Evolutionary conservation across 2,113 vertebrate genomes (phyloP).

Genomic region (Gadus chalcogrammus): DNA sequence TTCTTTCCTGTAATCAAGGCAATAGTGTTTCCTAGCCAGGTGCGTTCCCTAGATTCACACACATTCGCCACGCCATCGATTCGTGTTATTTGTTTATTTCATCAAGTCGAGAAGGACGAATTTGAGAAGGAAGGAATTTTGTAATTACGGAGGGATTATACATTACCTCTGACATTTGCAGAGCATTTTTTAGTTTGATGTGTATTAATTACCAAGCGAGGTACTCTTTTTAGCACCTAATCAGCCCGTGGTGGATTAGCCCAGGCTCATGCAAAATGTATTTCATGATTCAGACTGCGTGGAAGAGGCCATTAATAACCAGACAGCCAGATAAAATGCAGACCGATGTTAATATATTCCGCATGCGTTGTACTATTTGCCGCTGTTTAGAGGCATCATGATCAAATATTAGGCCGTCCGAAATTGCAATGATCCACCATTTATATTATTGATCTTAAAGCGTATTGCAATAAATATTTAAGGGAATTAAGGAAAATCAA

Average conservation of each 20-base stretch:
- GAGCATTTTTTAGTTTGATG: conserved; percentile 59
- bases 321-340: conserved; percentile 41
- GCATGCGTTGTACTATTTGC: too few species aligned
- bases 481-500: too few species aligned
- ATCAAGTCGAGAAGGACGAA: too few species aligned
- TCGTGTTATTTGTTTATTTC: too few species aligned
- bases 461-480: too few species aligned
- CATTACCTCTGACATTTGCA: conserved; percentile 66
- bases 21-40: too few species aligned
- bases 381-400: too few species aligned
- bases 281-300: conserved; percentile 58
- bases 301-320: conserved; percentile 43
- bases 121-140: conserved; percentile 19
- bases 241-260: conserved; percentile 59
- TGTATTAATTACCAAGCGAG: conserved; percentile 67
- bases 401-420: too few species aligned
- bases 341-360: conserved; percentile 44
- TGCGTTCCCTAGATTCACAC: too few species aligned
- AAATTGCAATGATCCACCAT: too few species aligned
- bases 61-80: too few species aligned
- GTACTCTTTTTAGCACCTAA: conserved; percentile 71
- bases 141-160: conserved; percentile 59
- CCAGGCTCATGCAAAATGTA: conserved; percentile 63
- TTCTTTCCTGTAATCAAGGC: background rate
- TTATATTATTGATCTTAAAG: too few species aligned